Conservation (phyloP, 2,113 vertebrate species). For the Zosterops japonicus region DNA sequence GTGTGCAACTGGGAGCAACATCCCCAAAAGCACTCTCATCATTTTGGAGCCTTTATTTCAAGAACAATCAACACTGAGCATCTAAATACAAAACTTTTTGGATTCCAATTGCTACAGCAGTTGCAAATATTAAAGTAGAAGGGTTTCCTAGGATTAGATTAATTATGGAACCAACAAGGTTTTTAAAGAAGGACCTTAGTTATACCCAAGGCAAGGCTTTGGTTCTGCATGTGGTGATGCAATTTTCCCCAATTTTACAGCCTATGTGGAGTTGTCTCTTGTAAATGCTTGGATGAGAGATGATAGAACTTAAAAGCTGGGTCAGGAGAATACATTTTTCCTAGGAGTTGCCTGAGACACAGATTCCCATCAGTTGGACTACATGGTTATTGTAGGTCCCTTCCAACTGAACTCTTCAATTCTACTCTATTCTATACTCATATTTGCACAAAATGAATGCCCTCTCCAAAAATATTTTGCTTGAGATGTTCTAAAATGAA, state of each 20-base stretch:
- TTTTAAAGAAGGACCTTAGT: neutral
- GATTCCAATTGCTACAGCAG: neutral
- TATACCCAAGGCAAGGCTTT: neutral
- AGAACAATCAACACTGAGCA: neutral
- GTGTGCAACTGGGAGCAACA: neutral
- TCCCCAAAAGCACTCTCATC: rapidly evolving
- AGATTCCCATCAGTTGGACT: neutral
- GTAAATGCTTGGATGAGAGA: neutral
- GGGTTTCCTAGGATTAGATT: neutral
- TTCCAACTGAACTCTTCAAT: neutral
- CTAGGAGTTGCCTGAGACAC: neutral
- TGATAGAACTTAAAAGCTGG: neutral
- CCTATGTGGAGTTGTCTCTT: neutral
- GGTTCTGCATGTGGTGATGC: rapidly evolving
- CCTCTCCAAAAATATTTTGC: neutral
- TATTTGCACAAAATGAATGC: neutral
- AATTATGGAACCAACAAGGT: neutral
- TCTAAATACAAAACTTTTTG: neutral
- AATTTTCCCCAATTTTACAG: neutral
- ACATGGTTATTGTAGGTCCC: neutral
- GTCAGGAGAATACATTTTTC: neutral
- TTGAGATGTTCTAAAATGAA: neutral
- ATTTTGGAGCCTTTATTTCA: neutral
- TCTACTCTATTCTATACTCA: neutral
- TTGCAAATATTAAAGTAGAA: neutral